Evolutionary conservation across 1,140 invertebrate species (phyloP).

Genomic region (Chironomus tepperi): DNA sequence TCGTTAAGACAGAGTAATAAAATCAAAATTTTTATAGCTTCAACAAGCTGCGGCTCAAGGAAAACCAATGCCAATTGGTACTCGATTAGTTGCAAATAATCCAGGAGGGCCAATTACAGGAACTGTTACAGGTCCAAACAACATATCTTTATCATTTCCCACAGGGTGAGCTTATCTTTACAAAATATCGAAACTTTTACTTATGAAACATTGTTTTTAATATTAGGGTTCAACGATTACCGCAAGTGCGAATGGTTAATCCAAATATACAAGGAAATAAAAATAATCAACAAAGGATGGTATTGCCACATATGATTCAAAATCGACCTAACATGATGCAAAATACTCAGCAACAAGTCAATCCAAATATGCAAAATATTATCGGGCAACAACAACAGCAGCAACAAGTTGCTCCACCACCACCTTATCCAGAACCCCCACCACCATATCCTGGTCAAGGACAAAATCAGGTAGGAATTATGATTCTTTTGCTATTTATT

Average conservation of each 20-base stretch:
- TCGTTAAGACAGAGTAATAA: background rate
- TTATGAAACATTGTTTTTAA: background rate
- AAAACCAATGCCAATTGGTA: conserved; percentile 45
- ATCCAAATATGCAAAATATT: background rate
- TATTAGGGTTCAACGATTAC: conserved; percentile 1
- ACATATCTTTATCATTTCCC: conserved; percentile 45
- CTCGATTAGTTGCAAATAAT: conserved; percentile 44
- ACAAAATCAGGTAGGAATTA: conserved; percentile 16
- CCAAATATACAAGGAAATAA: conserved; percentile 9
- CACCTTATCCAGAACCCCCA: conserved; percentile 47
- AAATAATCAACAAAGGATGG: background rate
- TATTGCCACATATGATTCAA: conserved; percentile 16
- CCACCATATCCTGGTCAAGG: conserved; percentile 50
- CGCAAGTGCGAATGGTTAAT: conserved; percentile 20
- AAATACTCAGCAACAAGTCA: conserved; percentile 10
- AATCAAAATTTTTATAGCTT: conserved; percentile 32
- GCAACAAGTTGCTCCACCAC: conserved; percentile 41
- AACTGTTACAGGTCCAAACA: conserved; percentile 46
- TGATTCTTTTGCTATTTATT: background rate
- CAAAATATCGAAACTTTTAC: background rate
- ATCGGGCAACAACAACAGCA: background rate
- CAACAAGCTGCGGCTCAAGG: conserved; percentile 47
- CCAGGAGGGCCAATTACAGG: conserved; percentile 40
- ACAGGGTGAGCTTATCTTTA: conserved; percentile 25
- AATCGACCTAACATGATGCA: conserved; percentile 21